These are phyloP conservation scores for Labroides dimidiatus DNA, from an alignment of 2,797 vertebrate genomes.

Conservation along the genomic window DNA sequence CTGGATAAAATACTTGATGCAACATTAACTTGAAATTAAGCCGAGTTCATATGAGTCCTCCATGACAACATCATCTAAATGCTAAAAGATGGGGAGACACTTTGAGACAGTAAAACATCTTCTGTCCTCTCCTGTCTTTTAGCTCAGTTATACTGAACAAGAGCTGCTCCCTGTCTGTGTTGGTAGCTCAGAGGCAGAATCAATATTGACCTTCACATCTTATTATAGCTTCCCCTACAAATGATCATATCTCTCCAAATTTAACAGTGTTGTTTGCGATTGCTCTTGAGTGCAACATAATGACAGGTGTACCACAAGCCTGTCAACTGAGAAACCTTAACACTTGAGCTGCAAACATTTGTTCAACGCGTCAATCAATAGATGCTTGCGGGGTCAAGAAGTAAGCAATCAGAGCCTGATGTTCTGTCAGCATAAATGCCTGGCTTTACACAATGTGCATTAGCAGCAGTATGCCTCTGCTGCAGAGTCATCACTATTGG, in stretches of 20 bases:
- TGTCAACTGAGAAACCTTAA: conserved; percentile 23
- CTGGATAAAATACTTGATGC: too few species aligned
- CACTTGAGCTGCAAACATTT: conserved; percentile 35
- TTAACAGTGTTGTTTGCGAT: background rate
- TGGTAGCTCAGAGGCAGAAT: conserved; percentile 9
- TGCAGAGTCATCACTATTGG: conserved; percentile 58
- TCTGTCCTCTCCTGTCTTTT: background rate
- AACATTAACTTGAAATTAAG: too few species aligned
- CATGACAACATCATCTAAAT: too few species aligned
- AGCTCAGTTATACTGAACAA: conserved; percentile 2
- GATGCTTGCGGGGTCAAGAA: conserved; percentile 44
- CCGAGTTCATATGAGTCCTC: too few species aligned
- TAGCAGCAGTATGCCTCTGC: conserved; percentile 38
- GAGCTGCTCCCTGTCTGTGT: conserved; percentile 8
- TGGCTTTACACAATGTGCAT: conserved; percentile 55
- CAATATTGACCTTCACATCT: background rate
- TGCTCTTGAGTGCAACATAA: background rate
- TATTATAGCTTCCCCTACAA: conserved; percentile 6
- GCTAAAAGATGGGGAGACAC: too few species aligned
- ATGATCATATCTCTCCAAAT: background rate
- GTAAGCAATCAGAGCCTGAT: conserved; percentile 52
- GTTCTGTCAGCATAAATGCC: conserved; percentile 63
- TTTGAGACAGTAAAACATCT: too few species aligned
- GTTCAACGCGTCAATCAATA: conserved; percentile 57
- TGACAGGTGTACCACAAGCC: background rate